These are phyloP conservation scores for Gortyna flavago DNA, from an alignment of 2,888 invertebrate species.

Conservation along the genomic window DNA sequence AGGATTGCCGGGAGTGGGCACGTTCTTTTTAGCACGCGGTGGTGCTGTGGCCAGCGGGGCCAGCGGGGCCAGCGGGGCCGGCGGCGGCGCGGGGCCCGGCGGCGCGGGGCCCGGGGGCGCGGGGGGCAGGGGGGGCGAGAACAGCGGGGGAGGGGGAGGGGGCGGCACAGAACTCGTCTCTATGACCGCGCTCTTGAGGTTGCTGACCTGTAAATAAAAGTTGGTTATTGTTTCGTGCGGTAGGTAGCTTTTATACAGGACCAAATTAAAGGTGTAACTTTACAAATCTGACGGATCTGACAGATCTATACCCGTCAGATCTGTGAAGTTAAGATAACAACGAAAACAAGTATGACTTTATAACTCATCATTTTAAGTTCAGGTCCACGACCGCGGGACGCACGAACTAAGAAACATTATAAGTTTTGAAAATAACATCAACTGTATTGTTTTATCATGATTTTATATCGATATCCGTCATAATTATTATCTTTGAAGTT, in stretches of 20 bases:
- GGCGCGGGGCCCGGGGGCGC: constrained; percentile 89
- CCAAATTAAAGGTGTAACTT: too few relatives aligned
- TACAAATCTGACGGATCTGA: too few relatives aligned
- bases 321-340: too few relatives aligned
- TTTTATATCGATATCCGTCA: not conserved
- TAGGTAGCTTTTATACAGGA: not conserved
- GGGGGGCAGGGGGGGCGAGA: constrained; percentile 88
- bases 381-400: not conserved
- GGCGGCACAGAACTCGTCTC: constrained; percentile 79
- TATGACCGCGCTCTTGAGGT: constrained; percentile 86
- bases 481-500: not conserved
- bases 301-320: too few relatives aligned
- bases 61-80: constrained; percentile 86
- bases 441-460: not conserved
- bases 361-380: not conserved
- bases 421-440: not conserved
- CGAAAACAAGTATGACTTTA: not conserved
- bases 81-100: constrained; percentile 90
- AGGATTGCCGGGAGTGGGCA: constrained; percentile 97
- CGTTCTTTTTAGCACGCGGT: constrained; percentile 94
- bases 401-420: not conserved
- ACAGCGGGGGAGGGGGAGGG: constrained; percentile 85
- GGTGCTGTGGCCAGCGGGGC: constrained; percentile 89
- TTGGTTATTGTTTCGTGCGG: not conserved
- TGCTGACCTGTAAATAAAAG: constrained; percentile 80